phyloP scores from a whole-genome alignment of 2,113 vertebrate species.

The Lamprotornis superbus region DNA sequence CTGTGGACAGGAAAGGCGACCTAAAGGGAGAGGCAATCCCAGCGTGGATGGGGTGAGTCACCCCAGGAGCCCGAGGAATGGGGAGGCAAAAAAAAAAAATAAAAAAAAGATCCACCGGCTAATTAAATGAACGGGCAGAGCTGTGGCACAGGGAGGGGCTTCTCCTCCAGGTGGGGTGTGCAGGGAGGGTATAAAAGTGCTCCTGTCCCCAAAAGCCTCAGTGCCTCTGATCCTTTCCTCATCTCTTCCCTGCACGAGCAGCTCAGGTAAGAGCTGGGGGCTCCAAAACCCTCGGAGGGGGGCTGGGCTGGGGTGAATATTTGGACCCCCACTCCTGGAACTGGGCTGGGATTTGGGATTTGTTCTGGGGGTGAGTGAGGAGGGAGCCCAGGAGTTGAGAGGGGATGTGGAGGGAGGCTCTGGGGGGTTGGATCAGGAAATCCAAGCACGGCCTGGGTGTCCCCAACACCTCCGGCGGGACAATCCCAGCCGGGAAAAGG shows the following conservation, averaged over 20 bases:
- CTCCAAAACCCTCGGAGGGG: rapidly evolving
- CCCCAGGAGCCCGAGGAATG: neutral
- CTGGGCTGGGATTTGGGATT: neutral
- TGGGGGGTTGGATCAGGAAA: neutral
- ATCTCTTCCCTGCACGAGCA: rapidly evolving
- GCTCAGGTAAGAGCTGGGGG: neutral
- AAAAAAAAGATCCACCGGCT: rapidly evolving
- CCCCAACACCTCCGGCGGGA: rapidly evolving
- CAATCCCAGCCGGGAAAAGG: rapidly evolving
- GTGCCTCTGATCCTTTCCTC: neutral
- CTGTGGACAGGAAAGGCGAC: neutral
- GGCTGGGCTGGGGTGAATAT: neutral
- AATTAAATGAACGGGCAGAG: neutral
- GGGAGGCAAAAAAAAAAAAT: neutral
- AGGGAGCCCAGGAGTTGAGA: neutral
- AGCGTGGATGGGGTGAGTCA: neutral
- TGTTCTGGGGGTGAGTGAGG: neutral
- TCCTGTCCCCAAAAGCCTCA: neutral
- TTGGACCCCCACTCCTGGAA: rapidly evolving
- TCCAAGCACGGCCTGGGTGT: rapidly evolving
- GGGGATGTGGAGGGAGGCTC: neutral
- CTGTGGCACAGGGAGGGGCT: neutral
- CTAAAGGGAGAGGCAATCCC: neutral
- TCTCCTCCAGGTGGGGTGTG: neutral
- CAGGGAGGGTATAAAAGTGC: neutral